Base-by-base conservation (phyloP, 2,888 invertebrate species). In the Dinocampus coccinellae region DNA sequence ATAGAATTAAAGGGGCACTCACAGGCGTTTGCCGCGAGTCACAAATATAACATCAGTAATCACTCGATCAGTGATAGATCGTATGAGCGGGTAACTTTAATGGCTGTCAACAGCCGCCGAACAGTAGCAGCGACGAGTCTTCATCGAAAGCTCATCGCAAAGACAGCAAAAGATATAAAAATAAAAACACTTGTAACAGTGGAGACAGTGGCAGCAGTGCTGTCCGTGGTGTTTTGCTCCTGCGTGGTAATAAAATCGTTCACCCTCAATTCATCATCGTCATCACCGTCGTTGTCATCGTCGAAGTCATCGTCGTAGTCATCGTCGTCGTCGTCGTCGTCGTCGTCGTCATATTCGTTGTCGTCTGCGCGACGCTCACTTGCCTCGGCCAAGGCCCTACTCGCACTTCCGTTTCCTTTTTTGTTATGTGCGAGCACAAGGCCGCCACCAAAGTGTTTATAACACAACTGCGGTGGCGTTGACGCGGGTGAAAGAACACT, bases 361-460 rank as follows among this genome's bases (percentile, higher is more conserved):
- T 65, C n/a, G 42, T 13, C 39, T 63, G 47, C 47, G 47, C 63
- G 63, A n/a, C 29, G 36, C 20, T 36, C 22, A 20, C 1, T 34
- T n/a, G 61, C 61, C 34, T 68, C 61, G 69, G 62, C 66, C 75
- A 67, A 73, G 69, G 70, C 72, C 73, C 70, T 52, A 58, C 52
- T 63, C 47, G 69, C 58, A 55, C 71, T 71, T 71, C 71, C 71
- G 71, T 71, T 71, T 71, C 62, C 66, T 71, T 66, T 71, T 71
- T 47, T 71, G 66, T 61, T 53, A 83, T 80, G 79, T 78, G 78
- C 74, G 73, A 80, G 76, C 72, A 72, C 72, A 73, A 74, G 72
- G 74, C 77, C 74, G 74, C 77, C 74, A 69, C 75, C 69, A 75
- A 73, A 79, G 81, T 80, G 82, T 82, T 81, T 79, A 79, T 81